Conservation (phyloP, 1,140 invertebrate species). For the Sipha flava region DNA sequence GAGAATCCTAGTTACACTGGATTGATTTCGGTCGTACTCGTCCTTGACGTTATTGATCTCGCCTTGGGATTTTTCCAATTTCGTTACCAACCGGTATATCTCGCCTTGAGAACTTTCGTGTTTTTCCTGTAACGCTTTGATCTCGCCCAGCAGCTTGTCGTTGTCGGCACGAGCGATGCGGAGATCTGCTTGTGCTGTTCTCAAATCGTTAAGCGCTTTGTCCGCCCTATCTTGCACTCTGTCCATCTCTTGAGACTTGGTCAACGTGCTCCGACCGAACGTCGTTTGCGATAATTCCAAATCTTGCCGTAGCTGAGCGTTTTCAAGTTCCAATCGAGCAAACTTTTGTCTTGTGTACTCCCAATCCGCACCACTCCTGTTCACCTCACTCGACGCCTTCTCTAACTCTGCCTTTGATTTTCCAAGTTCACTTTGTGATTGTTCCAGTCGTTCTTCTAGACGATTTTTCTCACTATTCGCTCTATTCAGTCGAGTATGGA, state of each 20-base stretch:
- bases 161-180: conserved; percentile 77
- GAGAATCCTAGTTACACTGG: conserved; percentile 66
- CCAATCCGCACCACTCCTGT: conserved; percentile 78
- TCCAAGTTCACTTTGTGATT: conserved; percentile 83
- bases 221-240: conserved; percentile 79
- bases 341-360: conserved; percentile 79
- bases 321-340: conserved; percentile 77
- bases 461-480: conserved; percentile 80
- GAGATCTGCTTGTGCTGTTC: conserved; percentile 69
- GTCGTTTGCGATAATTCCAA: conserved; percentile 72
- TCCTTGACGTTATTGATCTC: conserved; percentile 87
- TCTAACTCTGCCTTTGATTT: conserved; percentile 89
- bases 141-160: conserved; percentile 72
- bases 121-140: conserved; percentile 79
- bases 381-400: conserved; percentile 79
- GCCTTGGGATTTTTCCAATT: conserved; percentile 86
- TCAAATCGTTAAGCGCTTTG: conserved; percentile 70
- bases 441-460: conserved; percentile 80
- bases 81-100: conserved; percentile 84
- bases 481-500: conserved; percentile 70
- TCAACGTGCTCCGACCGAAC: conserved; percentile 57
- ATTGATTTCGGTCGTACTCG: conserved; percentile 73
- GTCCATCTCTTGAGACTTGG: conserved; percentile 61
- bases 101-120: conserved; percentile 88
- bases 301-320: conserved; percentile 75